Evolutionary conservation across 2,797 vertebrate species (phyloP), one percentile per base, ranked within the genome.

Genomic region (Aeoliscus strigatus): DNA sequence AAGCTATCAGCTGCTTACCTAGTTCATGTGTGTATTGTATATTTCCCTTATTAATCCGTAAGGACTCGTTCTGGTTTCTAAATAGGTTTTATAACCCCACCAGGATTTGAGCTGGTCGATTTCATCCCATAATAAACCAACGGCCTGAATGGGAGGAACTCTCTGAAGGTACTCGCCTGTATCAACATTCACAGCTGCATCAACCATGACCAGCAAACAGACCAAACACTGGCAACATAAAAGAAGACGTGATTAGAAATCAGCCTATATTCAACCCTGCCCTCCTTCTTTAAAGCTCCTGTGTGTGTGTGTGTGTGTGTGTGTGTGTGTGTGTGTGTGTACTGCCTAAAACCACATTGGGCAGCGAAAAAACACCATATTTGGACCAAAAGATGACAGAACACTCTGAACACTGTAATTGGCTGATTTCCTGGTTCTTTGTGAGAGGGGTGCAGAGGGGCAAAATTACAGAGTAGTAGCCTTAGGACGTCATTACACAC

Each of bases 401-500:
- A 73, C 60, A 54, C 61, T 31, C 53, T 29, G 35, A 67, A 69
- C 75, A 67, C 75, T 81, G 72, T 81, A 85, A 86, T 83, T 81
- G 76, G 67, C 73, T 54, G 68, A 83, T 74, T 75, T 80, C 72
- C 75, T 53, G 51, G 62, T 51, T 56, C 67, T 77, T 74, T 69
- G 76, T 69, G 62, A 68, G 68, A 60, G 63, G 66, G 67, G 62
- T 71, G 50, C 62, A 57, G 67, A 70, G 75, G 70, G 64, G 56
- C 60, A 60, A 85, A 86, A 88, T 89, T 86, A 88, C 79, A 88
- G 86, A 82, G 80, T 55, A 59, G 58, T 56, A 52, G 66, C 66
- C 62, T 59, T 15, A 71, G 68, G 73, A 74, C 60, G 56, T 76
- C 77, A 84, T 81, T 81, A 85, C 59, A 80, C 57, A 70, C 65